A percentile compares a stretch with the other conserved stretches of the same genome.
Conservation (phyloP, 2,113 vertebrate genomes). For the Anguilla japonica region DNA sequence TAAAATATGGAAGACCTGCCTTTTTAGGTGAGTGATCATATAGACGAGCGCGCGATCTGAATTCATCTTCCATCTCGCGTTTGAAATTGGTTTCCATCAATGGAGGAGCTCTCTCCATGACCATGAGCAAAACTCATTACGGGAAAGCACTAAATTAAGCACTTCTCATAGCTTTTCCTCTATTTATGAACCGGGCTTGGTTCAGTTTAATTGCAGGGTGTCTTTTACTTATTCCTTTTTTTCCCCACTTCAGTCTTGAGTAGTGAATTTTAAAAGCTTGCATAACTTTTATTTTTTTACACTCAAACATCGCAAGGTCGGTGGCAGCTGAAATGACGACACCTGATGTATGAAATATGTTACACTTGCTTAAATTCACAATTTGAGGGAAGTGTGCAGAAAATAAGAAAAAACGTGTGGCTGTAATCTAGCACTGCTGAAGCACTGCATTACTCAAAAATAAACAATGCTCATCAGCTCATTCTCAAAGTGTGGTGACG, state of each 20-base stretch:
- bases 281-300: neutral
- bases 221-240: neutral
- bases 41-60: conserved; percentile 21
- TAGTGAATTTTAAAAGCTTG: neutral
- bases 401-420: too few relatives aligned
- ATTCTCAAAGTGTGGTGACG: too few relatives aligned
- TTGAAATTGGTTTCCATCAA: conserved; percentile 44
- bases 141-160: conserved; percentile 16
- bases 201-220: neutral
- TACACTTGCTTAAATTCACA: too few relatives aligned
- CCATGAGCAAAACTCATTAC: conserved; percentile 34
- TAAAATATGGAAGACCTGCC: conserved; percentile 46
- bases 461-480: too few relatives aligned
- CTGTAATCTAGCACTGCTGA: too few relatives aligned
- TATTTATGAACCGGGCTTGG: neutral
- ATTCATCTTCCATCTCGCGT: conserved; percentile 38
- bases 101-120: conserved; percentile 41
- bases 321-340: too few relatives aligned
- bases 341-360: too few relatives aligned
- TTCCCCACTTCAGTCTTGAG: neutral
- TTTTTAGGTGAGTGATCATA: conserved; percentile 31
- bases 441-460: too few relatives aligned
- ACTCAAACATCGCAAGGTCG: too few relatives aligned
- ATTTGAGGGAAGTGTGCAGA: too few relatives aligned
- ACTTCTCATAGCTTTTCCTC: neutral